Percentiles rank a stretch among this genome's conserved stretches.
These are phyloP conservation scores for Archips crataeganus DNA, from an alignment of 2,888 invertebrate genomes.

Conservation along the genomic window DNA sequence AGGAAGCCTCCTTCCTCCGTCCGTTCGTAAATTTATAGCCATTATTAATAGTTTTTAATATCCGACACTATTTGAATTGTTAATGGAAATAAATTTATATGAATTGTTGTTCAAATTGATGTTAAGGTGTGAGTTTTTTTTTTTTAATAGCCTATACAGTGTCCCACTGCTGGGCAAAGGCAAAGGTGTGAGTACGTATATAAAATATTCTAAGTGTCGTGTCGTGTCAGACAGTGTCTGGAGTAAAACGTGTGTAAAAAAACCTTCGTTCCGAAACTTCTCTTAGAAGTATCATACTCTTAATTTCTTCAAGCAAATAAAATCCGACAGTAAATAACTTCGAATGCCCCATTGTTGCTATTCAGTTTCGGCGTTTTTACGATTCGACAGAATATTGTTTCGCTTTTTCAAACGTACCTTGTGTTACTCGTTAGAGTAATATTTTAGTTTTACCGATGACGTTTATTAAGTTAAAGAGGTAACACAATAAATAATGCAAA, in stretches of 20 bases:
- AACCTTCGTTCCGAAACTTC: not conserved
- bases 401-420: slow-evolving; percentile 44
- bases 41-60: too few relatives aligned
- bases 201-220: too few relatives aligned
- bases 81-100: too few relatives aligned
- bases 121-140: too few relatives aligned
- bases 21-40: too few relatives aligned
- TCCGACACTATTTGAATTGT: too few relatives aligned
- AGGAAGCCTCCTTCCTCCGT: too few relatives aligned
- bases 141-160: too few relatives aligned
- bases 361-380: slow-evolving; percentile 66
- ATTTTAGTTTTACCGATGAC: slow-evolving; percentile 39
- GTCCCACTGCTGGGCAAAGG: too few relatives aligned
- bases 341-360: slow-evolving; percentile 62
- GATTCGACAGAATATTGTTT: slow-evolving; percentile 55
- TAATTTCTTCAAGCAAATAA: slow-evolving; percentile 70
- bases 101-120: too few relatives aligned
- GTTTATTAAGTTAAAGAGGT: slow-evolving; percentile 38
- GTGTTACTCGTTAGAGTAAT: slow-evolving; percentile 30
- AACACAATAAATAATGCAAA: slow-evolving; percentile 21
- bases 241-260: not conserved
- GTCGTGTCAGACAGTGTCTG: too few relatives aligned
- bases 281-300: slow-evolving; percentile 52
- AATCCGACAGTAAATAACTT: slow-evolving; percentile 67
- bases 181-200: too few relatives aligned